Evolutionary conservation across 2,888 invertebrate species (phyloP), one percentile per base, ranked within the genome.

Genomic region (Saturnia japonica): DNA sequence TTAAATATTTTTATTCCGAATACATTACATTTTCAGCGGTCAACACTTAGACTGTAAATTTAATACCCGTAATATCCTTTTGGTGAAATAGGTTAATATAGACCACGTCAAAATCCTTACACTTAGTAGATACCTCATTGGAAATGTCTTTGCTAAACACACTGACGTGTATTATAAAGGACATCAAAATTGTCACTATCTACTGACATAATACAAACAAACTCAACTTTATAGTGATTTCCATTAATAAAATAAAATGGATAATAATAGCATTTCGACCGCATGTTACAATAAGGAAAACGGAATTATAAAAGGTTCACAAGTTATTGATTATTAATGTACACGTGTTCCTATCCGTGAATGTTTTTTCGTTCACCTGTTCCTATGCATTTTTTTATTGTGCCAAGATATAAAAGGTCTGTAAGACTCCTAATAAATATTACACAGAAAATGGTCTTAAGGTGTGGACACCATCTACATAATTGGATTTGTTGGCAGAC

Each of bases 391-490:
- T 72, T 82, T 71, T 80, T 74, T 77, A 74, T 74, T 40, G 79
- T 78, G 57, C 78, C 80, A 71, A 82, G 75, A 72, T 82, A 80
- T 70, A 83, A 78, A 83, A 83, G 83, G 83, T 83, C 74, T 70
- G 72, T 66, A 67, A 34, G 64, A 47, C 28, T 47, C 47, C 34
- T 47, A 60, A 45, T 34, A 69, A 42, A 42, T 70, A 67, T 67
- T 42, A 19, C 67, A 28, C 67, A 67, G 67, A 67, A 54, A 70
- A 70, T 69, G 34, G 28, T 47, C 28, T 57, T 62, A 57, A 57
- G 47, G 47, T 25, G 70, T 45, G 40, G 57, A 64, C 40, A 67
- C 51, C 47, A 68, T 67, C 47, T 69, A 71, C 22, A 72, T 57
- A 67, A 43, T 72, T 62, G 66, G 64, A 64, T 72, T 71, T 74